Percentiles rank a stretch among this genome's conserved stretches.
phyloP scores from a whole-genome alignment of 2,888 invertebrate species.

The Panopea generosa region DNA sequence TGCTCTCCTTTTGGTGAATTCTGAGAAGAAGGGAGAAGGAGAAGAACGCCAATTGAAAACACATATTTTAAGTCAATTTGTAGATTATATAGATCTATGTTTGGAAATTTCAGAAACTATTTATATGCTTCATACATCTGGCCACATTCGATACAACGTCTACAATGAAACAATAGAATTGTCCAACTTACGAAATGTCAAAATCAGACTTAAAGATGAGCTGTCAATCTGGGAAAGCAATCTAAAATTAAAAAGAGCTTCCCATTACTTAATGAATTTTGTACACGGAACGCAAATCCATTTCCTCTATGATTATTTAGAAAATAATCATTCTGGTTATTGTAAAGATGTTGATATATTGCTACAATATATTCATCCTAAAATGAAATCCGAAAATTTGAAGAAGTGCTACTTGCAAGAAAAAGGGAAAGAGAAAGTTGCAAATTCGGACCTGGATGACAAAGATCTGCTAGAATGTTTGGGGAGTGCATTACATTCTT shows the following conservation, averaged over 20 bases:
- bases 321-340: slow-evolving; percentile 9
- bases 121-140: slow-evolving; percentile 33
- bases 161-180: slow-evolving; percentile 8
- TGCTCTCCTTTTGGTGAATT: slow-evolving; percentile 60
- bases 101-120: slow-evolving; percentile 40
- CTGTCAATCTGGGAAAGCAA: slow-evolving; percentile 44
- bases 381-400: slow-evolving; percentile 1
- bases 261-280: slow-evolving; percentile 61
- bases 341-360: slow-evolving; percentile 21
- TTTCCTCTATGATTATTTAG: slow-evolving; percentile 45
- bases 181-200: slow-evolving; percentile 8
- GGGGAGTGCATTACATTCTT: neutral
- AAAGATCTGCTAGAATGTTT: neutral
- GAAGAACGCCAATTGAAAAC: slow-evolving; percentile 12
- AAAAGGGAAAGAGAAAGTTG: neutral
- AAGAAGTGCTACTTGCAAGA: neutral
- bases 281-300: slow-evolving; percentile 63
- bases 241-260: slow-evolving; percentile 31
- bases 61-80: slow-evolving; percentile 29
- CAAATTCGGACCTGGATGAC: neutral
- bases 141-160: slow-evolving; percentile 43
- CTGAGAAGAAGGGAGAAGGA: neutral
- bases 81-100: slow-evolving; percentile 36
- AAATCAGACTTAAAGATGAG: slow-evolving; percentile 17
- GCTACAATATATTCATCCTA: slow-evolving; percentile 56